Conservation (phyloP, 2,888 invertebrate species). For the Augochlorella aurata region DNA sequence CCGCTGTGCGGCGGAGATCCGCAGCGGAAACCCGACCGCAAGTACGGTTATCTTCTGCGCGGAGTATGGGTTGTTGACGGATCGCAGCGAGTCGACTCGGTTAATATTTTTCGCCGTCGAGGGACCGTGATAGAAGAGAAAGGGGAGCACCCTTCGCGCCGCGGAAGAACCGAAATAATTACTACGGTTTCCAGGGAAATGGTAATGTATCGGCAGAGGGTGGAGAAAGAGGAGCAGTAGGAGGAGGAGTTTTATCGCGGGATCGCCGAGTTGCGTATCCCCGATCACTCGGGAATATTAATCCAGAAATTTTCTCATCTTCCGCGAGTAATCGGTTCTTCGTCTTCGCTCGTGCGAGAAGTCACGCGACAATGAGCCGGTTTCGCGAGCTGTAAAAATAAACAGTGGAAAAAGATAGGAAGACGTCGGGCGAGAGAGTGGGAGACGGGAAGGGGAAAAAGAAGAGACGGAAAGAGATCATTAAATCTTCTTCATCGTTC, state of each 20-base stretch:
- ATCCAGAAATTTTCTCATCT: conserved; percentile 8
- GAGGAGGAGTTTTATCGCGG: not conserved
- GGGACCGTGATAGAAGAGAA: conserved; percentile 10
- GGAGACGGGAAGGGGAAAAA: not conserved
- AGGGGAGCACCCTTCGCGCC: not conserved
- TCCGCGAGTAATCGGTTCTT: conserved; percentile 5
- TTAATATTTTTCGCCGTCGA: not conserved
- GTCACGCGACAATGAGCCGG: conserved; percentile 32
- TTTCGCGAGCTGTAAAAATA: not conserved
- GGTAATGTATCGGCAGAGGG: not conserved
- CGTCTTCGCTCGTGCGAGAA: conserved; percentile 18
- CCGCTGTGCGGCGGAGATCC: not conserved
- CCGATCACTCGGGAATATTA: conserved; percentile 12
- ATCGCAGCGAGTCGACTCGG: not conserved
- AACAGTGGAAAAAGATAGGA: not conserved
- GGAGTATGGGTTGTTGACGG: not conserved
- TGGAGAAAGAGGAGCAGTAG: not conserved
- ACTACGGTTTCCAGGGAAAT: not conserved
- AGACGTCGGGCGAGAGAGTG: not conserved
- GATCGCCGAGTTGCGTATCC: not conserved
- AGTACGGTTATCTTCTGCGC: not conserved
- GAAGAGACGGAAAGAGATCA: conserved; percentile 21
- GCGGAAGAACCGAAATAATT: conserved; percentile 25
- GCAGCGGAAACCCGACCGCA: conserved; percentile 8
- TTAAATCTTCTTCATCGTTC: conserved; percentile 34